Conservation (phyloP, 2,797 vertebrate species). For the Monodelphis domestica region DNA sequence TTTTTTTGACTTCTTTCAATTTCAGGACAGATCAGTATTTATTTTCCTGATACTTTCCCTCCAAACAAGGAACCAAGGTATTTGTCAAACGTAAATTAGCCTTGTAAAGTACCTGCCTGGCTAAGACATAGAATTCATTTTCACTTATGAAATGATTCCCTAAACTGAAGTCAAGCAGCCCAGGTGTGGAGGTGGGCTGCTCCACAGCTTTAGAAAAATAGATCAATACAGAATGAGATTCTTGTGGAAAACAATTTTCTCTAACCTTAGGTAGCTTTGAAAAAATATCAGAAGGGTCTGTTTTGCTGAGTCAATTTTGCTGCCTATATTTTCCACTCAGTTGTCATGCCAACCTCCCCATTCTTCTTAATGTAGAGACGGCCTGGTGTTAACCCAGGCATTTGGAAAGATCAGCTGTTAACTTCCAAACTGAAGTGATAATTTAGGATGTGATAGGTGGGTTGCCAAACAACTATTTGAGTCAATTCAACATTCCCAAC, state of each 20-base stretch:
- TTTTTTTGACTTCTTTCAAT: not conserved
- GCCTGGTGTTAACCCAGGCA: conserved; percentile 52
- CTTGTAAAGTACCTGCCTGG: not conserved
- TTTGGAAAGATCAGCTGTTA: conserved; percentile 60
- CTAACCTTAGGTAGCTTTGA: not conserved
- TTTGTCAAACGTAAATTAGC: not conserved
- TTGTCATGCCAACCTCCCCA: conserved; percentile 36
- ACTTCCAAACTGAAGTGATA: conserved; percentile 46
- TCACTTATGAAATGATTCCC: not conserved
- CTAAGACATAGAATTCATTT: conserved; percentile 5
- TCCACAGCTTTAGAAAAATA: not conserved
- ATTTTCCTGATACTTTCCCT: not conserved
- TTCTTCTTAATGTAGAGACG: conserved; percentile 61
- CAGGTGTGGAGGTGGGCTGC: not conserved
- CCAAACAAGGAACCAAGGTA: not conserved
- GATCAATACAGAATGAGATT: conserved; percentile 6
- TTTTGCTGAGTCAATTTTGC: conserved; percentile 42
- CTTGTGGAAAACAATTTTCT: conserved; percentile 18
- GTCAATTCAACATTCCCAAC: conserved; percentile 30
- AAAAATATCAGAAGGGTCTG: not conserved
- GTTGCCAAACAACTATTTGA: conserved; percentile 23
- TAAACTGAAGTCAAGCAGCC: not conserved
- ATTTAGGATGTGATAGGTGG: conserved; percentile 43
- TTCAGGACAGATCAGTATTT: not conserved
- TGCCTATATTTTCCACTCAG: conserved; percentile 51